Conservation (phyloP, 2,113 vertebrate genomes). For the Anguilla rostrata region DNA sequence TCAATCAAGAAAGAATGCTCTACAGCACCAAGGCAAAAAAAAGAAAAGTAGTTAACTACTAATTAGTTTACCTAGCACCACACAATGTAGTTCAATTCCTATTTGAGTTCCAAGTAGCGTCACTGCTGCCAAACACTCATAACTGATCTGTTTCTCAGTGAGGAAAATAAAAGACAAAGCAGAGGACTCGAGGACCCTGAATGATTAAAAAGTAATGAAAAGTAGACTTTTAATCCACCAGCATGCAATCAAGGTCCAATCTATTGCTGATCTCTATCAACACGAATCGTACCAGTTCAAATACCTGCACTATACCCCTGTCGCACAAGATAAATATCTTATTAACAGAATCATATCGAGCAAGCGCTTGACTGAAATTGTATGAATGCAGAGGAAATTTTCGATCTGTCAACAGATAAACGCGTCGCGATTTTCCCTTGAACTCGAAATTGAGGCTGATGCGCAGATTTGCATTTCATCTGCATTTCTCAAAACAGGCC, state of each 20-base stretch:
- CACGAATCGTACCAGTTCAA: neutral
- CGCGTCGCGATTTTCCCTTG: neutral
- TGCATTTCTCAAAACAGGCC: slow-evolving; percentile 11
- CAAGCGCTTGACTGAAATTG: neutral
- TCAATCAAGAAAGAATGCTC: no score
- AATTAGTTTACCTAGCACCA: no score
- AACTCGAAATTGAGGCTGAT: slow-evolving; percentile 2
- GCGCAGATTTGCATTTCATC: slow-evolving; percentile 1
- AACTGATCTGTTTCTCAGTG: neutral
- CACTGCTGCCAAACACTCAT: neutral
- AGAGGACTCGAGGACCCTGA: neutral
- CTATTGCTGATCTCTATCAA: slow-evolving; percentile 4
- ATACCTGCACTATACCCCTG: neutral
- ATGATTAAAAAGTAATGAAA: neutral
- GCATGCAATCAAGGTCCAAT: neutral
- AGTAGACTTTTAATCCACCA: neutral
- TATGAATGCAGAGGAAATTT: neutral
- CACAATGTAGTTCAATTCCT: no score
- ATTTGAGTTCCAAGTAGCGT: neutral
- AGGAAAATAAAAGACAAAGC: neutral
- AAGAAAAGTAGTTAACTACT: no score
- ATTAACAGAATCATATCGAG: neutral
- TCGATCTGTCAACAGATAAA: neutral
- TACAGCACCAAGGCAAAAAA: no score
- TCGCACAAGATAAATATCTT: slow-evolving; percentile 10